phyloP scores from a whole-genome alignment of 30 jellyfish, hydroid and myxozoan genomes.

The Aurelia aurita complex sp. Pacific region DNA sequence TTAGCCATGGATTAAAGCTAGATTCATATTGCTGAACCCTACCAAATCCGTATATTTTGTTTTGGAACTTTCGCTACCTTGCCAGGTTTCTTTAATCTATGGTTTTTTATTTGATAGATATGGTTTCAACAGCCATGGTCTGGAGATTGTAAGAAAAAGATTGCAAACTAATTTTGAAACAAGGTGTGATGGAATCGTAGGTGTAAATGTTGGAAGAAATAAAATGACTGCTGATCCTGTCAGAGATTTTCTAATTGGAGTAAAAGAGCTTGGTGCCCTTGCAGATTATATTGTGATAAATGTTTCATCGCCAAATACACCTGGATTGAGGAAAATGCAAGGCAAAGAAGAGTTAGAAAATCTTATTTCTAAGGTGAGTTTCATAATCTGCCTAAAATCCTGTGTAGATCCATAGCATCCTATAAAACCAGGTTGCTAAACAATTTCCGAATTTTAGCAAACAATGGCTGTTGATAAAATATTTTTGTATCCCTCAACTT shows the following conservation, averaged over 20 bases:
- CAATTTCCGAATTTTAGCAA: too few relatives aligned
- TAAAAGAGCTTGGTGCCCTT: conserved; percentile 46
- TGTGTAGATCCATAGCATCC: too few relatives aligned
- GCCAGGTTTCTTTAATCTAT: not conserved
- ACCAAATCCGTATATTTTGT: too few relatives aligned
- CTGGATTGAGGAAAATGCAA: conserved; percentile 86
- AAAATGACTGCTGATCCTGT: conserved; percentile 69
- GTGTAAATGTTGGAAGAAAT: conserved; percentile 80
- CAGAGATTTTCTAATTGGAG: conserved; percentile 74
- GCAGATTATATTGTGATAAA: conserved; percentile 82
- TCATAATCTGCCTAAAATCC: too few relatives aligned
- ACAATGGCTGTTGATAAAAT: too few relatives aligned
- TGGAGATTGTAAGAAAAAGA: conserved; percentile 48
- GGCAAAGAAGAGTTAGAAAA: conserved; percentile 60
- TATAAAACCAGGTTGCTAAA: too few relatives aligned
- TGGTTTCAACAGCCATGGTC: conserved; percentile 88
- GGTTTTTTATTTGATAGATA: conserved; percentile 31
- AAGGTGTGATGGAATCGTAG: conserved; percentile 57
- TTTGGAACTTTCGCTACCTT: too few relatives aligned
- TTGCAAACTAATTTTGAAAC: conserved; percentile 28
- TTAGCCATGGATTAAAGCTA: too few relatives aligned
- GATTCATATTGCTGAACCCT: too few relatives aligned
- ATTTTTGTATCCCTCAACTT: too few relatives aligned
- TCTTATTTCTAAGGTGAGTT: conserved; percentile 49
- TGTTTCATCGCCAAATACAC: conserved; percentile 95